phyloP scores from a whole-genome alignment of 2,113 vertebrate species.

The Cyprichromis sp. region DNA sequence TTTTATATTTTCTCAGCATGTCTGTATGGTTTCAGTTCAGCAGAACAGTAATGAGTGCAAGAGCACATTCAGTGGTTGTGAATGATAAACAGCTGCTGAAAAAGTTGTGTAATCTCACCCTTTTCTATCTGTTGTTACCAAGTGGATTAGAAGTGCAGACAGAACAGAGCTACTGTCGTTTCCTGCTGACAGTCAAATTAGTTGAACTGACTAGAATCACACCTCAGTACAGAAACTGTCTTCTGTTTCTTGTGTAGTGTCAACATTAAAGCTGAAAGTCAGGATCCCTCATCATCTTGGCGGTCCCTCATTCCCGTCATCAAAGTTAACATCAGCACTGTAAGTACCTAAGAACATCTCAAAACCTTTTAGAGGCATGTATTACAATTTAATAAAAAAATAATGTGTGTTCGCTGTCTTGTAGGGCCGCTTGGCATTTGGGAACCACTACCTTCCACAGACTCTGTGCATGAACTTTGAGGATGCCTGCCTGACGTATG shows the following conservation, averaged over 20 bases:
- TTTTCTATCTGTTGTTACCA: background rate
- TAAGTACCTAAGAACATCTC: slow-evolving; percentile 65
- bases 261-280: slow-evolving; percentile 85
- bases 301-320: slow-evolving; percentile 96
- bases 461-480: slow-evolving; percentile 95
- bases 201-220: background rate
- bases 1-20: background rate
- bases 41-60: background rate
- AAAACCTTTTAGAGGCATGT: background rate
- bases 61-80: background rate
- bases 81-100: background rate
- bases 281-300: slow-evolving; percentile 90
- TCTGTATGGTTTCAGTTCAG: background rate
- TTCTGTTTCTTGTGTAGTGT: slow-evolving; percentile 66
- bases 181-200: background rate
- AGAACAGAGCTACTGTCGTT: background rate
- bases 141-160: background rate
- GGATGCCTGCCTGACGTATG: slow-evolving; percentile 92
- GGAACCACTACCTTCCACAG: slow-evolving; percentile 94
- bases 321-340: slow-evolving; percentile 96
- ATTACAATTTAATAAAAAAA: background rate
- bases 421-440: slow-evolving; percentile 93
- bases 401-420: background rate
- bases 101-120: background rate
- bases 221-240: background rate